Base-by-base conservation (phyloP, 2,797 vertebrate genomes). In the Paratrypauchen microcephalus region DNA sequence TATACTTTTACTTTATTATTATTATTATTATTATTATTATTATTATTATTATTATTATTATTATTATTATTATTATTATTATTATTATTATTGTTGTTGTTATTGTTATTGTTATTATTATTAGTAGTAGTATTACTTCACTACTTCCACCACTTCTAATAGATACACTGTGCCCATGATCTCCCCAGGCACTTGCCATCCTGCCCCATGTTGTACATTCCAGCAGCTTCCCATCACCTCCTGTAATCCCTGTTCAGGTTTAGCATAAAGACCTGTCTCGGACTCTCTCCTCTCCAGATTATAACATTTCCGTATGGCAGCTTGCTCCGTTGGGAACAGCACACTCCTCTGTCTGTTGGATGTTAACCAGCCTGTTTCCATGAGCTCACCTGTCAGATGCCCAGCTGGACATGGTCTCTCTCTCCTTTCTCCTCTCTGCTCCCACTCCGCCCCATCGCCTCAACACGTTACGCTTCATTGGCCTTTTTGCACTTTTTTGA, bases 311-410 rank as follows among this genome's bases (percentile, higher is more conserved):
- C 47, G 28, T 30, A 65, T 50, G 45, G 18, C 63, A 65, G 63
- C 41, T 65, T 32, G 23, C 26, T 65, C 63, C 63, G 19, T n/a
- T 32, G 63, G 63, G 63, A 65, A 30, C 26, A 30, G 24, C 47
- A 21, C 47, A 30, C 45, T 65, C 8, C 21, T 45, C 39, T 65
- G 63, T 65, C 63, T 50, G 24, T 12, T 50, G 47, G 63, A 30
- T 65, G 63, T 65, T 65, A 65, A 65, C 45, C 63, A 65, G 63
- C 2, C 63, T 65, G 63, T 50, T 64, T 50, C 63, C 16, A 50
- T 50, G 63, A 28, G 24, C 47, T 65, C 45, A 65, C 63, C 63
- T 65, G 63, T 65, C 63, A 65, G 47, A 30, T 1, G 26, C 63
- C 63, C 63, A 52, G 63, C 45, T 65, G 63, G 63, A 65, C 63